Percentiles rank a stretch among this genome's conserved stretches.
Conservation (phyloP, 2,797 vertebrate species). For the Pagetopsis macropterus region DNA sequence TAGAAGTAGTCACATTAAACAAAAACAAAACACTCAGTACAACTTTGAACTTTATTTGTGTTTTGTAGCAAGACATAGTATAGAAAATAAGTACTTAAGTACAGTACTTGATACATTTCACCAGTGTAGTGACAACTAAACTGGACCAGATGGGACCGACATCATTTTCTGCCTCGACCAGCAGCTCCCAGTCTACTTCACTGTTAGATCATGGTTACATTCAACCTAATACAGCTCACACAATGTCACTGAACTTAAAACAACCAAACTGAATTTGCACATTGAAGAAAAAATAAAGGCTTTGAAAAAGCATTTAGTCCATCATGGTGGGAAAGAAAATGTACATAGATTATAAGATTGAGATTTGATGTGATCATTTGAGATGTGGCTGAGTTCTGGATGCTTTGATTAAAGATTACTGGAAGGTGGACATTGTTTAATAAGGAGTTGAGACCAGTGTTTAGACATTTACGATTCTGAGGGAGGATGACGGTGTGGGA, state of each 20-base stretch:
- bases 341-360: not conserved
- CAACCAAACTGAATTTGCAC: not conserved
- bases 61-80: too few species aligned
- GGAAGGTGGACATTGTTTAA: not conserved
- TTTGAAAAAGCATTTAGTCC: not conserved
- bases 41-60: too few species aligned
- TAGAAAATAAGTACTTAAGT: too few species aligned
- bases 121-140: too few species aligned
- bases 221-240: not conserved
- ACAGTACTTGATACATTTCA: too few species aligned
- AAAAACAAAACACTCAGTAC: too few species aligned
- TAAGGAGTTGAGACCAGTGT: not conserved
- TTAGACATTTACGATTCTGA: not conserved
- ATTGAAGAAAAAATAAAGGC: not conserved
- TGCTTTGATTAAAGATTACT: conserved; percentile 1
- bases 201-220: conserved; percentile 1
- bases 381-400: not conserved
- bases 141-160: not conserved
- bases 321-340: not conserved
- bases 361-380: not conserved
- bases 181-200: not conserved
- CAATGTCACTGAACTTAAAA: conserved; percentile 9
- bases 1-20: too few species aligned
- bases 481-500: not conserved
- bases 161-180: not conserved